Evolutionary conservation across 2,797 vertebrate genomes (phyloP).

Genomic region (Apogon hyalosoma): DNA sequence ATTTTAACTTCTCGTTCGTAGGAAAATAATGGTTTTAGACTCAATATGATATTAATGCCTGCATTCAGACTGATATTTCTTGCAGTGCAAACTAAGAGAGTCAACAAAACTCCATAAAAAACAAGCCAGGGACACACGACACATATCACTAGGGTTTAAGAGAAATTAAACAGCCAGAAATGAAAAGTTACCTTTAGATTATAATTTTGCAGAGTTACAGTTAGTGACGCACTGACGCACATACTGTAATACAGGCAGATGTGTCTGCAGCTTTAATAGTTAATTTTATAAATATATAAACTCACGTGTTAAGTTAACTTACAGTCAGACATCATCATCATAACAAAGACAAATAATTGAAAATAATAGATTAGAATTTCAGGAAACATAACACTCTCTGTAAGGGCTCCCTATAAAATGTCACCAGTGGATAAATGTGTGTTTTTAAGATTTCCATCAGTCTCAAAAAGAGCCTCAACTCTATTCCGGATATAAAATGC

Average conservation of each 20-base stretch:
- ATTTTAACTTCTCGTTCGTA: constrained; percentile 19
- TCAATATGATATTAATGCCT: constrained; percentile 22
- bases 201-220: constrained; percentile 2
- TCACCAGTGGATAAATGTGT: background rate
- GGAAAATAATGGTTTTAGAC: constrained; percentile 4
- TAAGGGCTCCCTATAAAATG: constrained; percentile 1
- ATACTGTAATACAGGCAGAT: background rate
- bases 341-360: constrained; percentile 1
- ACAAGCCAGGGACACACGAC: constrained; percentile 9
- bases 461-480: constrained; percentile 16
- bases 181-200: background rate
- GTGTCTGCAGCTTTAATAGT: constrained; percentile 18
- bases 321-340: background rate
- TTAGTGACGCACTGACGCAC: constrained; percentile 1
- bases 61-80: constrained; percentile 59
- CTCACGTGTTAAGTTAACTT: background rate
- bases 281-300: constrained; percentile 6
- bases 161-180: constrained; percentile 8
- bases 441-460: constrained; percentile 14
- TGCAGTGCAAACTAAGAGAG: constrained; percentile 58
- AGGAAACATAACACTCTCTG: background rate
- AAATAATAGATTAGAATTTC: background rate
- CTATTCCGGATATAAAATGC: constrained; percentile 14
- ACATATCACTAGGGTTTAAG: constrained; percentile 6
- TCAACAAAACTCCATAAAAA: constrained; percentile 44